These are phyloP conservation scores for Nemotelus nigrinus DNA, from an alignment of 2,888 invertebrate genomes.

Conservation along the genomic window DNA sequence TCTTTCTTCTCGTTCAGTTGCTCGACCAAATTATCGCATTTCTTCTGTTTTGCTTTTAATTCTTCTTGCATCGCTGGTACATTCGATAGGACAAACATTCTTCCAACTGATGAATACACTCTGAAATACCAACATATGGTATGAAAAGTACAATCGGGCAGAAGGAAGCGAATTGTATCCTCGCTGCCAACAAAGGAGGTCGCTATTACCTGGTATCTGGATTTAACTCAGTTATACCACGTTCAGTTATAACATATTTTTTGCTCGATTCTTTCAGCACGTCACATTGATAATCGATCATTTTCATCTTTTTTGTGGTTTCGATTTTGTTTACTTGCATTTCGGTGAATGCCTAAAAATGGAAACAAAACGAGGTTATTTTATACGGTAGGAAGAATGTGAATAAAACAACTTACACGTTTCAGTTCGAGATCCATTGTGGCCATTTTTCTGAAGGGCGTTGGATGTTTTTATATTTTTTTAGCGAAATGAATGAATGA, in stretches of 20 bases:
- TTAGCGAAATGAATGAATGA: neutral
- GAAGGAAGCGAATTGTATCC: neutral
- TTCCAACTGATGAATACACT: constrained; percentile 72
- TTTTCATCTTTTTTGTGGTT: constrained; percentile 78
- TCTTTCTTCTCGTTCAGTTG: constrained; percentile 76
- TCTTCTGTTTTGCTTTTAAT: constrained; percentile 69
- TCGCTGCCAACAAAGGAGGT: neutral
- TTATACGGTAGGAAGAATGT: neutral
- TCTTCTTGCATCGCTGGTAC: constrained; percentile 71
- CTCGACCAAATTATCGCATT: constrained; percentile 75
- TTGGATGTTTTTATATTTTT: neutral
- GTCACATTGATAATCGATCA: constrained; percentile 81
- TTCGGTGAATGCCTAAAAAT: constrained; percentile 76
- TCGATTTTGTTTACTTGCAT: constrained; percentile 82
- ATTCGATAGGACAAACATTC: constrained; percentile 81
- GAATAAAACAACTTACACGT: constrained; percentile 56
- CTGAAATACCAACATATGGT: constrained; percentile 53
- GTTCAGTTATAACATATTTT: constrained; percentile 76
- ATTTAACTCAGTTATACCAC: constrained; percentile 62
- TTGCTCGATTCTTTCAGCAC: constrained; percentile 75
- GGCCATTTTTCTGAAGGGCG: constrained; percentile 56
- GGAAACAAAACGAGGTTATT: constrained; percentile 16
- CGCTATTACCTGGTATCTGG: constrained; percentile 60
- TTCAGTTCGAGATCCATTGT: constrained; percentile 64
- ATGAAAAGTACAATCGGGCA: neutral